phyloP scores from a whole-genome alignment of 2,888 invertebrate genomes.

The Leptothorax acervorum region DNA sequence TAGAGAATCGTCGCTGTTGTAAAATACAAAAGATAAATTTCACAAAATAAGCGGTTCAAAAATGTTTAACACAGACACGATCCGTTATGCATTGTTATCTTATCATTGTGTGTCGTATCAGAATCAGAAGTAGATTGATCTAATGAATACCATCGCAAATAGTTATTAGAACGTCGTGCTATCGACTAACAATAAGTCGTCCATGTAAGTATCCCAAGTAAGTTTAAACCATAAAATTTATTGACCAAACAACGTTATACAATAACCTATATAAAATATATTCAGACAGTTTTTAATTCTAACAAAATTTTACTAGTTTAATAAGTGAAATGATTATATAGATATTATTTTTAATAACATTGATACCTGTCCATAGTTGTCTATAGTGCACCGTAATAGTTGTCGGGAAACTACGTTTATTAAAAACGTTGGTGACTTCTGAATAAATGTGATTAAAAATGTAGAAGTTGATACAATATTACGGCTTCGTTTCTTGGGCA shows the following conservation, averaged over 20 bases:
- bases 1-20: background rate
- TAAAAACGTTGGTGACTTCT: constrained; percentile 26
- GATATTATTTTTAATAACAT: background rate
- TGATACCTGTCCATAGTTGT: background rate
- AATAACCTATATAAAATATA: background rate
- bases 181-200: background rate
- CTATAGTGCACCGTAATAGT: background rate
- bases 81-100: background rate
- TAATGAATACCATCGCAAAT: background rate
- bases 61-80: background rate
- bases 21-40: background rate
- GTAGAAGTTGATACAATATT: background rate
- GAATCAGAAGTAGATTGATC: background rate
- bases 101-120: background rate
- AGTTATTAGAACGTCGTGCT: background rate
- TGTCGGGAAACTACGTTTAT: constrained; percentile 10
- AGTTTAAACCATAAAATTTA: background rate
- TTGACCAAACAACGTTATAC: background rate
- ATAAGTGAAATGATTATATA: background rate
- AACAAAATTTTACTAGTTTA: constrained; percentile 7
- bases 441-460: constrained; percentile 34
- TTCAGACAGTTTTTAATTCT: background rate
- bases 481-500: constrained; percentile 15
- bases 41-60: background rate
- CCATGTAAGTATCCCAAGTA: background rate